Evolutionary conservation across 92 coral and sea anemone species (phyloP), one percentile per base, ranked within the genome.

Genomic region (Diadumene lineata): DNA sequence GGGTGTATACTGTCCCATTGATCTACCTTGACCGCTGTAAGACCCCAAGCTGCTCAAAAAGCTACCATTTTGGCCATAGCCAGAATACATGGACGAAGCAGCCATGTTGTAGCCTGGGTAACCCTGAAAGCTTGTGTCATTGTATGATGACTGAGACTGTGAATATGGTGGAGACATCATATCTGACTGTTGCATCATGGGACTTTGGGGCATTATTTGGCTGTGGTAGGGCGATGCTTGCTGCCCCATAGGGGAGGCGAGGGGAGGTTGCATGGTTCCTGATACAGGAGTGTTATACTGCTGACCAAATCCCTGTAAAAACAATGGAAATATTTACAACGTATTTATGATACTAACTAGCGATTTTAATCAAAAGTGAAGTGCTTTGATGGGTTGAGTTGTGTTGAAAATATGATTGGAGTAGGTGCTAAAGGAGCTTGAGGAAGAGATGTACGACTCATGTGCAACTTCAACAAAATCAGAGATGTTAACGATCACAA

Each of bases 171-270:
- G 25, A 0, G 79, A 56, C 34, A 84, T 86, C 81, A 91, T 64
- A 43, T 91, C 93, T 31, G 76, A 43, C 19, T 84, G 90, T 62
- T 73, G 92, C 86, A 91, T 75, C 84, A 82, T 80, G 7, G 88
- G 70, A 70, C 75, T 85, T 60, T 86, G 89, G 0, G 88, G 74
- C 44, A 86, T 83, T 79, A 87, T 81, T 32, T 79, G 92, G 22
- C 79, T 11, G 31, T 84, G 88, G 66, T 22, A 87, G 21, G 67
- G 60, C 31, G 81, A 66, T 11, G 71, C 57, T 34, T 69, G 77
- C 78, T 69, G 87, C 16, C 77, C 70, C 58, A 70, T 51, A 16
- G 78, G 72, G 65, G 84, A 79, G 1, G 77, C 48, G n/a, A 79
- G 61, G 13, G 84, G 77, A 18, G 69, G 70, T 32, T 68, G 82